Conservation (phyloP, 1,140 invertebrate species). For the Olivierus martensii region DNA sequence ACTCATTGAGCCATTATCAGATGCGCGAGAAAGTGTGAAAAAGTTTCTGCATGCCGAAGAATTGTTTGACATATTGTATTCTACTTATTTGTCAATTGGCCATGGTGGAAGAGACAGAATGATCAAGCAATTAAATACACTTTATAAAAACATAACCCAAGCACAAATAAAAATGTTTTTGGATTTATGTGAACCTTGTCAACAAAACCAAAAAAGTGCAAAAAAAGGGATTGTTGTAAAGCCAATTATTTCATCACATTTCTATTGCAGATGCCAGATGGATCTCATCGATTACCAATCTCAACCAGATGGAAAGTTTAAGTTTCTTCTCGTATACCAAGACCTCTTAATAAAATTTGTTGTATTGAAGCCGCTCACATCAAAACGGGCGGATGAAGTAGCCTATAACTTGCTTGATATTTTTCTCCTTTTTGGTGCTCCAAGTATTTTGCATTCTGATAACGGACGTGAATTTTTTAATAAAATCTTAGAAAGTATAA, state of each 20-base stretch:
- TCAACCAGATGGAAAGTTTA: constrained; percentile 29
- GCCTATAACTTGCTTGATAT: constrained; percentile 26
- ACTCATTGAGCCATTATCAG: constrained; percentile 1
- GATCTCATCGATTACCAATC: constrained; percentile 36
- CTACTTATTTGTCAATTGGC: background rate
- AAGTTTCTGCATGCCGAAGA: constrained; percentile 8
- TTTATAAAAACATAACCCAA: constrained; percentile 9
- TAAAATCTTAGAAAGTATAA: constrained; percentile 13
- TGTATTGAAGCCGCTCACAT: constrained; percentile 27
- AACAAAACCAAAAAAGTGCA: background rate
- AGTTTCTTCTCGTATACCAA: constrained; percentile 35
- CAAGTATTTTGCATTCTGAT: constrained; percentile 29
- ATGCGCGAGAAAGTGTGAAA: background rate
- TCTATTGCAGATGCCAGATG: constrained; percentile 27
- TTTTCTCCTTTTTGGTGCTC: constrained; percentile 29
- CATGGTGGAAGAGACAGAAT: constrained; percentile 11
- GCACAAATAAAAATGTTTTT: constrained; percentile 8
- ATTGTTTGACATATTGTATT: constrained; percentile 9
- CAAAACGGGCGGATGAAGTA: constrained; percentile 29
- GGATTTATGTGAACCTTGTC: constrained; percentile 2
- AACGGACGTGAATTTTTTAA: constrained; percentile 29
- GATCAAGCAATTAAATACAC: constrained; percentile 3
- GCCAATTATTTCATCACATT: constrained; percentile 1
- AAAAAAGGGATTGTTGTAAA: background rate
- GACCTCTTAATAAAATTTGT: constrained; percentile 36